phyloP scores from a whole-genome alignment of 2,113 vertebrate species.

The Antechinus stuartii region DNA sequence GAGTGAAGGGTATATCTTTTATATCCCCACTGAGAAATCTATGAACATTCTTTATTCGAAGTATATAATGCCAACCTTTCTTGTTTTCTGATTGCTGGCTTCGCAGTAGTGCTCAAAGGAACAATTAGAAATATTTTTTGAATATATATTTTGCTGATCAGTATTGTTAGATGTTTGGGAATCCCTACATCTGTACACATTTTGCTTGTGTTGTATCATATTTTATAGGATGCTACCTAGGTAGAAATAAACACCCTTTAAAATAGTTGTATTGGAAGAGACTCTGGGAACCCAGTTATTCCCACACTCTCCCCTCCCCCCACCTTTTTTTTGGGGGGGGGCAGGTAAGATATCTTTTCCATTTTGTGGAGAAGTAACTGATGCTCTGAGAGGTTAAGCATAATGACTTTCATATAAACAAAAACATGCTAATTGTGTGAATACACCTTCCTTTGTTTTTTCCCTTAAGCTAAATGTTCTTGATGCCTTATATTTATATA shows the following conservation, averaged over 20 bases:
- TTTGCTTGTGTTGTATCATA: background rate
- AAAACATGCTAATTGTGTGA: background rate
- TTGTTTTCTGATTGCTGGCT: constrained; percentile 26
- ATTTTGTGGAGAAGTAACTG: constrained; percentile 25
- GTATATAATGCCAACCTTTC: constrained; percentile 43
- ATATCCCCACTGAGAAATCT: constrained; percentile 61
- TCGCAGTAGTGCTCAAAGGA: constrained; percentile 44
- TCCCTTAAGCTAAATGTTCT: background rate
- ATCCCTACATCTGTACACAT: background rate
- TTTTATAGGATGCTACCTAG: background rate
- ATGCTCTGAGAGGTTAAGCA: background rate
- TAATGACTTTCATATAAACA: background rate
- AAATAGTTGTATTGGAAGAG: constrained; percentile 40
- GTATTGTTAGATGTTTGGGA: constrained; percentile 37
- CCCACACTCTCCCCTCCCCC: background rate
- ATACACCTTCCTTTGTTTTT: background rate
- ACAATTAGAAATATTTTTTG: constrained; percentile 47
- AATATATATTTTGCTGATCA: constrained; percentile 51
- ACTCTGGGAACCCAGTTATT: constrained; percentile 8
- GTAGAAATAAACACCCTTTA: background rate
- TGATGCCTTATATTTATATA: background rate
- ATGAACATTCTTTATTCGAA: constrained; percentile 54
- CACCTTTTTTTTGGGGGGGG: constrained; percentile 10
- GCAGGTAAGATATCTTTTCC: background rate
- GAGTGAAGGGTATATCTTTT: constrained; percentile 45